Base-by-base conservation (phyloP, 2,113 vertebrate species). In the Gymnogyps californianus region DNA sequence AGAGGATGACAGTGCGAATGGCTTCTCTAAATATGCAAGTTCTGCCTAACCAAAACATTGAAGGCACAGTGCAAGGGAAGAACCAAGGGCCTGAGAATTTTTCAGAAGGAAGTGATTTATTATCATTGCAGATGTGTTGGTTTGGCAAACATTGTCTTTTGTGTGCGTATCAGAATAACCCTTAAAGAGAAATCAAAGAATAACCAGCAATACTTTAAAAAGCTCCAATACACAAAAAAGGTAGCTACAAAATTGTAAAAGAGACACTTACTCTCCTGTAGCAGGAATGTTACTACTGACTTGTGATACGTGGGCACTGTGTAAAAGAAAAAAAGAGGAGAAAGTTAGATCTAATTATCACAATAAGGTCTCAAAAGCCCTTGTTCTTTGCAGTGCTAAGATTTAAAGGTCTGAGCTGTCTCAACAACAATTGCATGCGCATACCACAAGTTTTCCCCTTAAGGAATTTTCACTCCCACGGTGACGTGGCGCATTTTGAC, bases 221-320 rank as follows among this genome's bases (percentile, higher is more conserved):
- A 93, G 17, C 47, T 85, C 13, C 32, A 86, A n/a, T 21, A 83
- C 7, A 66, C 16, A 65, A 83, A 75, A 81, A 72, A 22, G 6
- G 26, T 4, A 89, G 40, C 28, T 49, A 69, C 28, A 58, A 81
- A 91, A 82, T 16, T 58, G 28, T 44, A 80, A 78, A 76, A 84
- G 72, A 94, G 58, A 61, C 22, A 99, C 99, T 98, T 98, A 99
- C 99, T 99, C 98, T 98, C 98, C 98, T 61, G 98, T 98, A 95
- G 99, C 97, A 64, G 99, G 98, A 91, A 98, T 96, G 86, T 66
- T 98, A 96, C 46, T 98, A 97, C 89, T 98, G 97, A 98, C 97
- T 96, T 99, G 98, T 12, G 98, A 98, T 90, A 99, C 98, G 4
- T 98, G 99, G 85, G 98, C 91, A 96, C 99, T 99, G 98, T 38